Evolutionary conservation across 2,113 vertebrate genomes (phyloP).

Genomic region (Rhinolophus ferrumequinum): DNA sequence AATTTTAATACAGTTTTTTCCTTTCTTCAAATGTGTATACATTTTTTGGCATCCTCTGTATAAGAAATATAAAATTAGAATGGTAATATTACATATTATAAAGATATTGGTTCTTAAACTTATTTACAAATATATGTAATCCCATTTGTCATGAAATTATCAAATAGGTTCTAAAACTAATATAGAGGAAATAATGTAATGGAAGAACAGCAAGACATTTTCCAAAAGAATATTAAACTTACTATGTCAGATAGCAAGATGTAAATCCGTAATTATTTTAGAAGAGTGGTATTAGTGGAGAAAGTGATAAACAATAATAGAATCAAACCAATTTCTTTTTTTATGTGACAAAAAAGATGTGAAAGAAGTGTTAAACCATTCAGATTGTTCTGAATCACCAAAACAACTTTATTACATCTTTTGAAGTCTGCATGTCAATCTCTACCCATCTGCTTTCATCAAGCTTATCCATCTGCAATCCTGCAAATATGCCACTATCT

Average conservation of each 20-base stretch:
- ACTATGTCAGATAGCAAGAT: neutral
- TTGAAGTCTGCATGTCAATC: slow-evolving; percentile 33
- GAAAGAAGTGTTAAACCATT: neutral
- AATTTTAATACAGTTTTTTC: too few species aligned
- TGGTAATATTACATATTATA: neutral
- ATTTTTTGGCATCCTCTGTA: too few species aligned
- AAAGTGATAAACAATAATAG: neutral
- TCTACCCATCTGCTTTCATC: neutral
- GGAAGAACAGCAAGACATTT: neutral
- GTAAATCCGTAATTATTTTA: neutral
- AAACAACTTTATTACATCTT: neutral
- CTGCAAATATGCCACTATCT: neutral
- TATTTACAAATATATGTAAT: neutral
- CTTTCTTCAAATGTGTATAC: too few species aligned
- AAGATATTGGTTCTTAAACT: neutral
- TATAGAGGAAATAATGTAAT: neutral
- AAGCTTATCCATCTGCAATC: neutral
- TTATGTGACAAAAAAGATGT: neutral
- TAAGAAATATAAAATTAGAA: neutral
- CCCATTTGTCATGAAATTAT: neutral
- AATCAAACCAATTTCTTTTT: neutral
- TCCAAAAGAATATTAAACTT: neutral
- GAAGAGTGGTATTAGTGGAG: neutral
- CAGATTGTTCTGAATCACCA: neutral
- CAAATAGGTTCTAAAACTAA: neutral